A percentile compares a stretch with the other conserved stretches of the same genome.
Conservation (phyloP, 2,113 vertebrate species). For the Zingel zingel region DNA sequence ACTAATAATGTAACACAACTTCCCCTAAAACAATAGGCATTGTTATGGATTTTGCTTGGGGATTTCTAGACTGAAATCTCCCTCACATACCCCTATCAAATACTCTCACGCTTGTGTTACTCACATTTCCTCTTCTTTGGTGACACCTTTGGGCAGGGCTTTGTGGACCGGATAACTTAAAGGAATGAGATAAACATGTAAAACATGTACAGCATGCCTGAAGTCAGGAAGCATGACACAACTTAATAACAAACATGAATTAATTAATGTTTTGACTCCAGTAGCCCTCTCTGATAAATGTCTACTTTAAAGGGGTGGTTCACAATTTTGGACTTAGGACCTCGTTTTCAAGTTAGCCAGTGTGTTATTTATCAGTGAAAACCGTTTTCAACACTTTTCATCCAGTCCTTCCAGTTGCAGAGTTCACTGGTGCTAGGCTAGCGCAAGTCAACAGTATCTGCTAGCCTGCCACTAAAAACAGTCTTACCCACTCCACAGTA, state of each 20-base stretch:
- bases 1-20: background rate
- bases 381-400: no score
- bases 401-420: no score
- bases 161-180: background rate
- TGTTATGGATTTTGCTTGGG: slow-evolving; percentile 12
- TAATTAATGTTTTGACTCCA: background rate
- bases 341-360: no score
- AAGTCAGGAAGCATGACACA: slow-evolving; percentile 13
- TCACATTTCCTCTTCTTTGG: slow-evolving; percentile 62
- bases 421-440: no score
- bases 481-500: no score
- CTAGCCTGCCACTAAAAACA: no score
- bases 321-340: no score
- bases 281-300: background rate
- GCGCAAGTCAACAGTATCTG: no score
- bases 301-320: background rate
- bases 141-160: background rate
- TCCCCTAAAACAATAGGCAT: slow-evolving; percentile 25
- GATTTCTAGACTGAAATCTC: slow-evolving; percentile 19
- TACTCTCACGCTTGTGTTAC: slow-evolving; percentile 28
- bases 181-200: background rate
- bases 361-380: no score
- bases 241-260: background rate
- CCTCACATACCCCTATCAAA: slow-evolving; percentile 10
- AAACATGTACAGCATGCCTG: background rate